Percentiles rank a stretch among this genome's conserved stretches.
phyloP scores from a whole-genome alignment of 2,797 vertebrate species.

The Hyperoplus lanceolatus region DNA sequence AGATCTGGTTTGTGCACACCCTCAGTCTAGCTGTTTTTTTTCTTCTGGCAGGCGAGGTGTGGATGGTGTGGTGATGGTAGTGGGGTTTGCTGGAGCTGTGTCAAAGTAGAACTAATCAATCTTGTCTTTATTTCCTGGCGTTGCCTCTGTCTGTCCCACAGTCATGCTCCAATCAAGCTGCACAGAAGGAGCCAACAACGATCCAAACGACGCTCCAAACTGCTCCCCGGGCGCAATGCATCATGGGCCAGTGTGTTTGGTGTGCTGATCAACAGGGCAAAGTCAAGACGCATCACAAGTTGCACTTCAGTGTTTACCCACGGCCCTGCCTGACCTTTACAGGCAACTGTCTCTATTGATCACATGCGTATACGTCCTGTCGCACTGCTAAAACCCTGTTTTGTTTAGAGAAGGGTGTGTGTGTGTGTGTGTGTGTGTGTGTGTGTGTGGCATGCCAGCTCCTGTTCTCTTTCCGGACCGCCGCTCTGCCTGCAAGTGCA shows the following conservation, averaged over 20 bases:
- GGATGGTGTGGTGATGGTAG: background rate
- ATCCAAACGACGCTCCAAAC: slow-evolving; percentile 40
- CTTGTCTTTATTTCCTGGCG: slow-evolving; percentile 71
- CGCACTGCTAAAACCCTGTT: slow-evolving; percentile 35
- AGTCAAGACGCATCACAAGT: slow-evolving; percentile 59
- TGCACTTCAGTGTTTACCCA: slow-evolving; percentile 65
- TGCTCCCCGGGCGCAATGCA: slow-evolving; percentile 38
- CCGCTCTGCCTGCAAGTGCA: slow-evolving; percentile 32
- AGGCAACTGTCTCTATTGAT: slow-evolving; percentile 76
- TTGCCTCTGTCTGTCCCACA: slow-evolving; percentile 46
- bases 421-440: too few relatives aligned
- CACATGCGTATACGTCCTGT: slow-evolving; percentile 31
- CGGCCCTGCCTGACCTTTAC: slow-evolving; percentile 68
- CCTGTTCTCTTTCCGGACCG: slow-evolving; percentile 39
- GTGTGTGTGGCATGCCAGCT: slow-evolving; percentile 59
- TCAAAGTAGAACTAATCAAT: slow-evolving; percentile 79
- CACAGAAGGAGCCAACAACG: slow-evolving; percentile 43
- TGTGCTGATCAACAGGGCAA: slow-evolving; percentile 53
- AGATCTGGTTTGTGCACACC: slow-evolving; percentile 13
- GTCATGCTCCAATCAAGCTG: slow-evolving; percentile 63
- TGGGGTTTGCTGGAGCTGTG: slow-evolving; percentile 41
- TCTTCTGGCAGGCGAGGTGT: background rate
- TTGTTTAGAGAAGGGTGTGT: slow-evolving; percentile 29
- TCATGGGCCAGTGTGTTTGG: background rate
- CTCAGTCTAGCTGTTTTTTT: slow-evolving; percentile 10